Evolutionary conservation across 2,797 vertebrate species (phyloP), one percentile per base, ranked within the genome.

Genomic region (Geotrypetes seraphini): DNA sequence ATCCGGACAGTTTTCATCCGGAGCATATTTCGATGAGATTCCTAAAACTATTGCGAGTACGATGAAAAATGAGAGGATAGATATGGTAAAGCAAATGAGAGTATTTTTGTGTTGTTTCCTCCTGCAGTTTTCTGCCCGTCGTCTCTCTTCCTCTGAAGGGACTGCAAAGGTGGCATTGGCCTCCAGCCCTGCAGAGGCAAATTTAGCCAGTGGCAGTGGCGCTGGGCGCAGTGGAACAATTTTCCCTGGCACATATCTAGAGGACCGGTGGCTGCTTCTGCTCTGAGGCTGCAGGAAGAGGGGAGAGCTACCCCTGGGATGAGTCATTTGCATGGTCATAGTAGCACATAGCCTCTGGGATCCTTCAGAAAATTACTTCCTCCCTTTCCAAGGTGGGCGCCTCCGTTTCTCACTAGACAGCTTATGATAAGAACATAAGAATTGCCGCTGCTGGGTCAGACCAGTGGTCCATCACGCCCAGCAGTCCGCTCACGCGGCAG

Each of bases 321-420:
- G 79, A 66, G 70, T 67, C 28, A 85, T 78, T 73, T 89, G 90
- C 95, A 99, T 99, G 86, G 81, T 92, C 78, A n/a, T n/a, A n/a
- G n/a, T n/a, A n/a, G n/a, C n/a, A n/a, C n/a, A n/a, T n/a, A n/a
- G n/a, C n/a, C n/a, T n/a, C n/a, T n/a, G n/a, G n/a, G n/a, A n/a
- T n/a, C n/a, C n/a, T n/a, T n/a, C n/a, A n/a, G n/a, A n/a, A n/a
- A n/a, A n/a, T n/a, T n/a, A n/a, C n/a, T n/a, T n/a, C n/a, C n/a
- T n/a, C n/a, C n/a, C n/a, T n/a, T n/a, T n/a, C n/a, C n/a, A n/a
- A n/a, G n/a, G n/a, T n/a, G n/a, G n/a, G n/a, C n/a, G n/a, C n/a
- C n/a, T n/a, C n/a, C n/a, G n/a, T n/a, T n/a, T n/a, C n/a, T n/a
- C n/a, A n/a, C n/a, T n/a, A n/a, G n/a, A n/a, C n/a, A n/a, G n/a